Conservation (phyloP, 2,113 vertebrate species). For the Tricholaema leucomelas region DNA sequence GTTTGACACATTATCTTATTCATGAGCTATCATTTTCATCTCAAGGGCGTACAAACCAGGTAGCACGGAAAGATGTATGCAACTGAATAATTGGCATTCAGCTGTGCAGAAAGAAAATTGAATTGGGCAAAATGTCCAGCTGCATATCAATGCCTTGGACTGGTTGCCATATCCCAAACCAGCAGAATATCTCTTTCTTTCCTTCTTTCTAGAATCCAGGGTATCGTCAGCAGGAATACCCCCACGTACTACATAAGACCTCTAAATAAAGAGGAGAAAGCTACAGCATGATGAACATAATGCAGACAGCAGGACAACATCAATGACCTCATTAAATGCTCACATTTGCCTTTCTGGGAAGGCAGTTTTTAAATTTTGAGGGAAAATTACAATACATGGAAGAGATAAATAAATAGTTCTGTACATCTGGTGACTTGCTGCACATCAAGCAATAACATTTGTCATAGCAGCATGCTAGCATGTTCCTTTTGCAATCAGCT, state of each 20-base stretch:
- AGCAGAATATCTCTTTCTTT: slow-evolving; percentile 24
- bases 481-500: not conserved
- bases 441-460: slow-evolving; percentile 20
- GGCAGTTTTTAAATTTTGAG: not conserved
- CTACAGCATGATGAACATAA: not conserved
- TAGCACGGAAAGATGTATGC: slow-evolving; percentile 28
- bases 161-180: slow-evolving; percentile 16
- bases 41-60: not conserved
- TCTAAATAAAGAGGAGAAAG: not conserved
- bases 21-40: slow-evolving; percentile 32
- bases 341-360: not conserved
- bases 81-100: slow-evolving; percentile 36
- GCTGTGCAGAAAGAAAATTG: slow-evolving; percentile 54
- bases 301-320: not conserved
- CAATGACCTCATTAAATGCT: not conserved
- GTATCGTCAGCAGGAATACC: not conserved
- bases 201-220: not conserved
- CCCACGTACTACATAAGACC: fast-evolving
- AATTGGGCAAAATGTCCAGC: slow-evolving; percentile 21
- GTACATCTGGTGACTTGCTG: not conserved
- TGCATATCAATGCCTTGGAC: slow-evolving; percentile 11
- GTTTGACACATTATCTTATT: slow-evolving; percentile 55
- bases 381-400: not conserved
- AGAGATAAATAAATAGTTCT: not conserved
- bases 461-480: not conserved